These are phyloP conservation scores for Piscicola geometra DNA, from an alignment of 2,888 invertebrate genomes.

Conservation along the genomic window DNA sequence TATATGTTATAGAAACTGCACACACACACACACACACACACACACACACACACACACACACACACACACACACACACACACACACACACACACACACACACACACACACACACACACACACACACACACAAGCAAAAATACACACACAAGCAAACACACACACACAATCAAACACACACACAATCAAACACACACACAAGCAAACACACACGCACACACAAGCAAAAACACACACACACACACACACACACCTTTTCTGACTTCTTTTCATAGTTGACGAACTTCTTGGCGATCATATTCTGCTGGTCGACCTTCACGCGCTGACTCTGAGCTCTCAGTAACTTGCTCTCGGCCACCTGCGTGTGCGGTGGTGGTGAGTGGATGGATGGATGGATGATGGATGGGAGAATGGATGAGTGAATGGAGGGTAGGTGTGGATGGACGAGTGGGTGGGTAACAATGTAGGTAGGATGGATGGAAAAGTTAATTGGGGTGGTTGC, in stretches of 20 bases:
- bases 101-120: too few relatives aligned
- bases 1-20: neutral
- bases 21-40: neutral
- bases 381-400: neutral
- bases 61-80: too few relatives aligned
- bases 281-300: slow-evolving; percentile 60
- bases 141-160: slow-evolving; percentile 11
- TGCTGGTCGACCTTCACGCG: slow-evolving; percentile 65
- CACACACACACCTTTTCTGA: slow-evolving; percentile 69
- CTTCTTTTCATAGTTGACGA: slow-evolving; percentile 82
- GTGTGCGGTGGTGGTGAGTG: slow-evolving; percentile 82
- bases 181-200: slow-evolving; percentile 5
- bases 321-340: slow-evolving; percentile 71
- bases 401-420: neutral
- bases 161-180: slow-evolving; percentile 10
- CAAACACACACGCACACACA: slow-evolving; percentile 18
- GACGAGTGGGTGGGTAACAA: neutral
- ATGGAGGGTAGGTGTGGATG: neutral
- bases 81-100: too few relatives aligned
- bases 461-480: neutral
- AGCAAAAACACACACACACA: neutral
- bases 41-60: too few relatives aligned
- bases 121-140: too few relatives aligned
- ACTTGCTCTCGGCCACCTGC: slow-evolving; percentile 78
- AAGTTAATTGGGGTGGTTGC: neutral